A percentile compares a stretch with the other conserved stretches of the same genome.
Conservation (phyloP, 2,888 invertebrate species). For the Cataglyphis livida region DNA sequence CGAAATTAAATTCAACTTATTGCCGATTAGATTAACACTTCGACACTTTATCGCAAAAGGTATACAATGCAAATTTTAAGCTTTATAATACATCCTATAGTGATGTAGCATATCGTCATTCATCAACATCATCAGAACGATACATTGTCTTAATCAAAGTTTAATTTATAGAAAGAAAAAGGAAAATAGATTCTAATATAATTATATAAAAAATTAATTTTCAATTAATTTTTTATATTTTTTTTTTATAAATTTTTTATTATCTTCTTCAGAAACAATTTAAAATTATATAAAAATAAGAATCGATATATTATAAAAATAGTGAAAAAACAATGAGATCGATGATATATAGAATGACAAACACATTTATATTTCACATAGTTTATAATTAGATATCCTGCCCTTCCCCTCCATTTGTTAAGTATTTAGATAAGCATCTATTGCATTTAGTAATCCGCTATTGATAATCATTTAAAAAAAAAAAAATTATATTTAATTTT, state of each 20-base stretch:
- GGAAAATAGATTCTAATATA: background rate
- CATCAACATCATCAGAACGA: background rate
- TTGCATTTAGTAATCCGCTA: background rate
- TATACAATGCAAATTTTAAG: constrained; percentile 13
- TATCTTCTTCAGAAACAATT: background rate
- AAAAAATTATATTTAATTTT: background rate
- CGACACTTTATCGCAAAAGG: background rate
- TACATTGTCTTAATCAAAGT: background rate
- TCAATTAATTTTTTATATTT: background rate
- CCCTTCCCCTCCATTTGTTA: background rate
- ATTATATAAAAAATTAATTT: background rate
- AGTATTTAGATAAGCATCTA: background rate
- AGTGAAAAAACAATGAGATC: background rate
- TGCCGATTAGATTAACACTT: constrained; percentile 11
- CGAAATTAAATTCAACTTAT: constrained; percentile 59
- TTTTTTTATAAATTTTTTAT: background rate
- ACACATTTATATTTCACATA: background rate
- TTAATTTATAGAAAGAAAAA: background rate
- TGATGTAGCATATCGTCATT: background rate
- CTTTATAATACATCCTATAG: background rate
- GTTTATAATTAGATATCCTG: background rate
- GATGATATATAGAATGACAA: background rate
- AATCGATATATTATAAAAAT: background rate
- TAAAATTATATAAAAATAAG: background rate
- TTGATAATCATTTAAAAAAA: background rate